phyloP scores from a whole-genome alignment of 2,113 vertebrate genomes.

The Fulica atra region DNA sequence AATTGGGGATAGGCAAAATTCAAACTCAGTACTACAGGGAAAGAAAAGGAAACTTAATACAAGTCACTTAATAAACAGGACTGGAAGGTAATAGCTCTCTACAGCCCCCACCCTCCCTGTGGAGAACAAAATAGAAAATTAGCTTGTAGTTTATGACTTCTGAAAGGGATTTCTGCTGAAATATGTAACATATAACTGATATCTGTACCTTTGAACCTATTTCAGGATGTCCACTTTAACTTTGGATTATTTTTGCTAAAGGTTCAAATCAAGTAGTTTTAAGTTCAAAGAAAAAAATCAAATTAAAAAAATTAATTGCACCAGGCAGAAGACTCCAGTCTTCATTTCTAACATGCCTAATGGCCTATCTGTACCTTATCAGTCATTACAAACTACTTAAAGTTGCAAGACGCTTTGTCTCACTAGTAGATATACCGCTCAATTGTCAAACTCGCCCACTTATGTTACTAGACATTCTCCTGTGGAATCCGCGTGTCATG shows the following conservation, averaged over 20 bases:
- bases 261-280: background rate
- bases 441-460: background rate
- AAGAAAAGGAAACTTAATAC: background rate
- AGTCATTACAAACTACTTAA: background rate
- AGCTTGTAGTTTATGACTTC: background rate
- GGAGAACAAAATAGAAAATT: background rate
- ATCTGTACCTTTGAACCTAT: background rate
- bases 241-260: too few species aligned
- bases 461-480: background rate
- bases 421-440: too few species aligned
- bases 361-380: background rate
- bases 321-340: background rate
- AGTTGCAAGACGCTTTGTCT: background rate
- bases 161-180: background rate
- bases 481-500: too few species aligned
- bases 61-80: background rate
- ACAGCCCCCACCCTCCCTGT: background rate
- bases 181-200: accelerated
- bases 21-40: background rate
- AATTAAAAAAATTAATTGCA: background rate
- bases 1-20: background rate
- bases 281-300: background rate
- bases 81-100: background rate
- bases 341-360: background rate
- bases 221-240: background rate